Evolutionary conservation across 2,888 invertebrate genomes (phyloP).

Genomic region (Hoplodrina ambigua): DNA sequence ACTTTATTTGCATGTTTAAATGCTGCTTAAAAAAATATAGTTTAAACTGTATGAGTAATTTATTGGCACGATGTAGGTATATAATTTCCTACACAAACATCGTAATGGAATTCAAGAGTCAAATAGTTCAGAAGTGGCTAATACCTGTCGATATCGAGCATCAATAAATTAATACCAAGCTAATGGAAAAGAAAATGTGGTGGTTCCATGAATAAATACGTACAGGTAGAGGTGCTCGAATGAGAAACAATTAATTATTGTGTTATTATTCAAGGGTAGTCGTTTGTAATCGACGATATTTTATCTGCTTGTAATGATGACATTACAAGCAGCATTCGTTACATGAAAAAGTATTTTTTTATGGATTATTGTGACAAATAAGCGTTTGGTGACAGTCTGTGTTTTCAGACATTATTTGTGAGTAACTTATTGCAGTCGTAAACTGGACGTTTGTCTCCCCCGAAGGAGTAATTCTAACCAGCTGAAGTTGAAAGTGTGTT

Average conservation of each 20-base stretch:
- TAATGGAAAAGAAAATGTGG: constrained; percentile 28
- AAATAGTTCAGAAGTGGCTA: constrained; percentile 29
- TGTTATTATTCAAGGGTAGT: constrained; percentile 22
- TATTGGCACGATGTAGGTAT: neutral
- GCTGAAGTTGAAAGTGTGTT: constrained; percentile 40
- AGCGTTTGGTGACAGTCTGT: constrained; percentile 28
- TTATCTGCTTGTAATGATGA: constrained; percentile 58
- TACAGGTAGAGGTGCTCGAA: constrained; percentile 11
- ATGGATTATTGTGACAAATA: constrained; percentile 71
- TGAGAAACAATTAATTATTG: constrained; percentile 30
- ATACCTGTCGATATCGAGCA: constrained; percentile 24
- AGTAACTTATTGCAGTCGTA: neutral
- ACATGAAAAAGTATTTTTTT: constrained; percentile 65
- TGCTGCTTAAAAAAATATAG: neutral
- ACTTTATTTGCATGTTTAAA: neutral
- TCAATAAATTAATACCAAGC: constrained; percentile 34
- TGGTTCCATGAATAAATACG: constrained; percentile 26
- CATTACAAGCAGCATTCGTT: constrained; percentile 67
- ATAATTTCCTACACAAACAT: constrained; percentile 22
- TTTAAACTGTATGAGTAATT: neutral
- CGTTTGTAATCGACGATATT: constrained; percentile 35
- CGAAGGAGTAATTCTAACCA: constrained; percentile 7
- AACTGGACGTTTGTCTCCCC: constrained; percentile 1
- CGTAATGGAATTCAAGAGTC: constrained; percentile 26
- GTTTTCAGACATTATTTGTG: neutral